Evolutionary conservation across 2,797 vertebrate species (phyloP).

Genomic region (Pteropus rufus): DNA sequence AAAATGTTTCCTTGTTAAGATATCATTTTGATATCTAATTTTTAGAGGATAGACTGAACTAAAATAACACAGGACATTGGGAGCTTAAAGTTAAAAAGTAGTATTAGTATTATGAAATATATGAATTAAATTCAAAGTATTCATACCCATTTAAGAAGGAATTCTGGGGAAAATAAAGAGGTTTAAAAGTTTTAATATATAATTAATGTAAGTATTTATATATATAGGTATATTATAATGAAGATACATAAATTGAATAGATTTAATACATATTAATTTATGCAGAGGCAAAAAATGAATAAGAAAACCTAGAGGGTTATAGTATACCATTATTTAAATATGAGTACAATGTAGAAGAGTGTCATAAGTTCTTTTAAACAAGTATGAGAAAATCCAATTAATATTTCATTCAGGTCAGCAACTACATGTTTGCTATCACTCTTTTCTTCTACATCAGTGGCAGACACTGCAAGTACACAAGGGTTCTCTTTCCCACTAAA

Average conservation of each 20-base stretch:
- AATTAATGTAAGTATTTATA: neutral
- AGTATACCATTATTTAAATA: no score
- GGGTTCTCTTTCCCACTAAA: no score
- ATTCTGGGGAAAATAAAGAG: neutral
- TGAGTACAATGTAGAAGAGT: neutral
- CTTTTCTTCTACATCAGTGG: neutral
- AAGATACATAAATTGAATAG: neutral
- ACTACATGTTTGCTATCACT: neutral
- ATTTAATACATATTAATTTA: no score
- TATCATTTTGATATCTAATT: neutral
- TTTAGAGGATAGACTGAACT: neutral
- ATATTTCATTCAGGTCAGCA: neutral
- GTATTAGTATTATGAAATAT: neutral
- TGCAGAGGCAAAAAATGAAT: no score
- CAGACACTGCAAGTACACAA: neutral
- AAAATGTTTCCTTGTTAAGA: neutral
- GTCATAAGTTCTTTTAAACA: neutral
- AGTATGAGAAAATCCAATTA: neutral
- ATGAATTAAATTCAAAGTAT: neutral
- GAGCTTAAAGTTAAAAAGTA: neutral
- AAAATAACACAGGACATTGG: neutral
- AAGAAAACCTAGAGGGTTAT: no score
- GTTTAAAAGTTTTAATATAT: neutral
- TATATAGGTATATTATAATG: neutral
- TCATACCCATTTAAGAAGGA: neutral